These are phyloP conservation scores for Calameuta pallipes DNA, from an alignment of 2,888 invertebrate genomes.

Conservation along the genomic window DNA sequence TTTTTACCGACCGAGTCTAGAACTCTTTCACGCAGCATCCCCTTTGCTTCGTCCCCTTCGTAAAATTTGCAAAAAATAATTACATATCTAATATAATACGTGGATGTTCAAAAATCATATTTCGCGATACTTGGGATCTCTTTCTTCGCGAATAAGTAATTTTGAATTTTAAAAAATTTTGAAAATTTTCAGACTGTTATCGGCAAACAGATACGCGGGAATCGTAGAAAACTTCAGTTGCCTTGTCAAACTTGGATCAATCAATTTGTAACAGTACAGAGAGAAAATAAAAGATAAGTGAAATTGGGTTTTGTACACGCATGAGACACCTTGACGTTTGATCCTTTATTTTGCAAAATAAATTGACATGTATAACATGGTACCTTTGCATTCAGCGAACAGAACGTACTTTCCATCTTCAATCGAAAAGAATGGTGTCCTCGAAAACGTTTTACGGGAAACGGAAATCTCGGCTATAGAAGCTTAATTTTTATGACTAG, in stretches of 20 bases:
- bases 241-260: too few relatives aligned
- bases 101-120: neutral
- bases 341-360: constrained; percentile 63
- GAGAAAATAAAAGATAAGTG: neutral
- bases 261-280: too few relatives aligned
- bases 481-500: neutral
- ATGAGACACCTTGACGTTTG: neutral
- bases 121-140: too few relatives aligned
- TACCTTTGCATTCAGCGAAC: constrained; percentile 48
- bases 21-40: neutral
- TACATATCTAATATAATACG: neutral
- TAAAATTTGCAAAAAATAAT: neutral
- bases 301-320: neutral
- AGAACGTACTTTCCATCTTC: constrained; percentile 48
- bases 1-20: neutral
- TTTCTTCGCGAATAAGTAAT: too few relatives aligned
- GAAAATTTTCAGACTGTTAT: too few relatives aligned
- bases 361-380: constrained; percentile 62
- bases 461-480: neutral
- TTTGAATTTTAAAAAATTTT: too few relatives aligned
- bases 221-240: neutral
- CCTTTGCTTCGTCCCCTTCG: neutral
- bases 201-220: too few relatives aligned
- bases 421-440: constrained; percentile 28
- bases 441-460: constrained; percentile 13